Base-by-base conservation (phyloP, 2,797 vertebrate genomes). In the Amphiprion clarkii region DNA sequence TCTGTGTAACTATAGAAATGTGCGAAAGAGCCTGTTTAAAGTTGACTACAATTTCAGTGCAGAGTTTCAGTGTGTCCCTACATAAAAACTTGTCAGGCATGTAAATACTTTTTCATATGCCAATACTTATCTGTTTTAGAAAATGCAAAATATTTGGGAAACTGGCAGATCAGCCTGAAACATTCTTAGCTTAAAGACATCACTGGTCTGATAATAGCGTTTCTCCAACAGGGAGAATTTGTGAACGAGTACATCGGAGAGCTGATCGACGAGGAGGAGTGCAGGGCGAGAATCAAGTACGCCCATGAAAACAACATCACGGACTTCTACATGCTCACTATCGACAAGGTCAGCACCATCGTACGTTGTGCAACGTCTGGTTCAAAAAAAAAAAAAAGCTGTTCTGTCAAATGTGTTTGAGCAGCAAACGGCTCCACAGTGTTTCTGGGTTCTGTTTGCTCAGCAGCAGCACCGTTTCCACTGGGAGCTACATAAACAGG, bases 301-400 rank as follows among this genome's bases (percentile, higher is more conserved):
- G 97, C 98, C 3, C 98, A 99, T 10, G 98, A 99, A 81, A 98
- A 99, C 27, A 97, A 99, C 92, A 97, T 99, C 91, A 96, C 94
- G 0, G 95, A 99, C 88, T 99, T 99, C 92, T 99, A 99, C 92
- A 99, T 99, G 98, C 98, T 99, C 72, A 99, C 98, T 40, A 98
- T 99, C 40, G 97, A 99, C 92, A 99, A 99, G 97, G 98, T 99
- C 16, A 8, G 27, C 1, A 3, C 6, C 27, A 7, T 1, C n/a
- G 14, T 17, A 6, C 13, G 21, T 3, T 1, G 2, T 12, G 6
- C n/a, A 6, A 2, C 0, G 4, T 48, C 16, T 19, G 4, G 14
- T 48, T 48, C 3, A 27, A 27, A 27, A 3, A 27, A 27, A 27
- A 27, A 3, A 27, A 27, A 7, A 23, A 23, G 23, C 2, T 2